A percentile compares a stretch with the other conserved stretches of the same genome.
These are phyloP conservation scores for Zaprionus nigranus DNA, from an alignment of 1,140 invertebrate genomes.

Conservation along the genomic window DNA sequence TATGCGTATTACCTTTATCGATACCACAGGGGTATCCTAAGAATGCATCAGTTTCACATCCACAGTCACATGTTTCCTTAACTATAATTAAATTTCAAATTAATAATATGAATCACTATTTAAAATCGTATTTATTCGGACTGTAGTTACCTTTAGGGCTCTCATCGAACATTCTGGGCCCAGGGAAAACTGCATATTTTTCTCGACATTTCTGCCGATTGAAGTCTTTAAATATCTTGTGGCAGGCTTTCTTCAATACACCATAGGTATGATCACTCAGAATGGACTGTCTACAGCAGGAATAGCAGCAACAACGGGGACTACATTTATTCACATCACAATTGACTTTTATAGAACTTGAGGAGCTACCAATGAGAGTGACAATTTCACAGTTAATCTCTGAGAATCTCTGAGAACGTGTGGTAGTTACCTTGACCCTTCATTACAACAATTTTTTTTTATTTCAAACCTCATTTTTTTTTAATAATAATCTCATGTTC, in stretches of 20 bases:
- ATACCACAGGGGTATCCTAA: too few relatives aligned
- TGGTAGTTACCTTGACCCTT: conserved; percentile 47
- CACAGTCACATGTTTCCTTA: neutral
- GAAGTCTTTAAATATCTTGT: conserved; percentile 63
- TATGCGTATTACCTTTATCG: too few relatives aligned
- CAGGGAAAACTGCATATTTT: conserved; percentile 63
- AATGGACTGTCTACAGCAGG: conserved; percentile 31
- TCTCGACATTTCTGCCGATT: conserved; percentile 58
- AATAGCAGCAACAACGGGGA: conserved; percentile 26
- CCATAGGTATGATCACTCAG: conserved; percentile 60
- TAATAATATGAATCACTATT: neutral
- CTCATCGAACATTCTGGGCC: conserved; percentile 50
- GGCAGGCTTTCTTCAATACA: conserved; percentile 60
- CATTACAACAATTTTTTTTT: conserved; percentile 29
- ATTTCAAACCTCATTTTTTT: too few relatives aligned
- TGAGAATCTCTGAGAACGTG: too few relatives aligned
- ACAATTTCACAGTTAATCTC: neutral
- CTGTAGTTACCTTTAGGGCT: neutral
- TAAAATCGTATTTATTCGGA: conserved; percentile 2
- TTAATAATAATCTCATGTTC: too few relatives aligned
- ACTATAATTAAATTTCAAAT: neutral
- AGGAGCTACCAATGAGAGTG: conserved; percentile 39
- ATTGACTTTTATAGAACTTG: conserved; percentile 53
- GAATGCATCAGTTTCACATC: neutral
- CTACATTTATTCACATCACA: conserved; percentile 51